These are phyloP conservation scores for Eubucco bourcierii DNA, from an alignment of 2,113 vertebrate species.

Conservation along the genomic window DNA sequence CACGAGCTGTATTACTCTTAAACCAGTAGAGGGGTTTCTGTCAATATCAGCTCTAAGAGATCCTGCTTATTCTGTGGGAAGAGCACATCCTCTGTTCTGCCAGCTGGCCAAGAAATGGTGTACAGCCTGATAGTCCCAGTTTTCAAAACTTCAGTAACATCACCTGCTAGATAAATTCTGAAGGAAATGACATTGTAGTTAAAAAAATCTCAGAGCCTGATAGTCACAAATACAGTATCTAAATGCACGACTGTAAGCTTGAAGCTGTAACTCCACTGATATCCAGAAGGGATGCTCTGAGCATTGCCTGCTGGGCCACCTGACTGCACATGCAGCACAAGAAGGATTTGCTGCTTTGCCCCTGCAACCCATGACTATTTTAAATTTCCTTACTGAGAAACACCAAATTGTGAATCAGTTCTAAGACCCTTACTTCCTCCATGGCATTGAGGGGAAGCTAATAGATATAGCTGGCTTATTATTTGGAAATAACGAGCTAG, in stretches of 20 bases:
- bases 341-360: not conserved
- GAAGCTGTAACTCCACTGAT: not conserved
- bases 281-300: not conserved
- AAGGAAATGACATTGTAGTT: not conserved
- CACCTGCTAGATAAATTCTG: not conserved
- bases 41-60: not conserved
- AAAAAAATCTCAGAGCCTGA: not conserved
- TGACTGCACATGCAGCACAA: not conserved
- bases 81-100: not conserved
- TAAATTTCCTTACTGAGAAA: not conserved
- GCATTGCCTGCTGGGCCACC: not conserved
- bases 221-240: not conserved
- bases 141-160: not conserved
- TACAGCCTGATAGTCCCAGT: not conserved
- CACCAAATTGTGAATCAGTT: rapidly evolving
- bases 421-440: not conserved
- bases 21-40: not conserved
- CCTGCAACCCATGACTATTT: not conserved
- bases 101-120: not conserved
- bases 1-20: not conserved
- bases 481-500: not conserved
- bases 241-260: not conserved
- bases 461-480: too few species aligned
- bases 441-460: not conserved
- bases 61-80: not conserved